Percentiles rank a stretch among this genome's conserved stretches.
phyloP scores from a whole-genome alignment of 2,797 vertebrate genomes.

The Eulemur albifrons region DNA sequence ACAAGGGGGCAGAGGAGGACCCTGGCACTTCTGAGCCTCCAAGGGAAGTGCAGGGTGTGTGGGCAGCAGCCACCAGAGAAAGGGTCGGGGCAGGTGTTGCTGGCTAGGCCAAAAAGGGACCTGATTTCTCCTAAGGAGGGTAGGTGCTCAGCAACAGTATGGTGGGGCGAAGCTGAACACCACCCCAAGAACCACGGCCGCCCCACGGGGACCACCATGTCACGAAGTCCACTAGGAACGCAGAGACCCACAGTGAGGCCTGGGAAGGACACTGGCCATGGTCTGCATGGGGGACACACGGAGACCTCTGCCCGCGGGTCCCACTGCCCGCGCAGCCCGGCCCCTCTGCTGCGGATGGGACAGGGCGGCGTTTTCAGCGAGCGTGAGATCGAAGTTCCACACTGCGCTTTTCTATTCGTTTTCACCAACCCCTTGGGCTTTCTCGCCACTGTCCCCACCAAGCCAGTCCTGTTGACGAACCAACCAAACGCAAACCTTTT shows the following conservation, averaged over 20 bases:
- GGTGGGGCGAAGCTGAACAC: not conserved
- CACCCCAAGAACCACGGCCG: not conserved
- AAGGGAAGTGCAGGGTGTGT: too few species aligned
- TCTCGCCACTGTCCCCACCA: not conserved
- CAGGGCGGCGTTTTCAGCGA: too few species aligned
- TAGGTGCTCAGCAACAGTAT: not conserved
- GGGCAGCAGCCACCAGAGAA: not conserved
- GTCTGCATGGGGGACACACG: not conserved
- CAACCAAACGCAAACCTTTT: not conserved
- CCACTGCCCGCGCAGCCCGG: not conserved
- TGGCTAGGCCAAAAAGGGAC: not conserved
- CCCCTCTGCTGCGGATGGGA: not conserved
- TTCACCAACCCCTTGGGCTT: not conserved
- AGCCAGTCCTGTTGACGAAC: not conserved
- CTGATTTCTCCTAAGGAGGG: not conserved
- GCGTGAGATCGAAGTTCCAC: too few species aligned
- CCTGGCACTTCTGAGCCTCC: not conserved
- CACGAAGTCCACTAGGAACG: not conserved
- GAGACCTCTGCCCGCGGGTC: not conserved
- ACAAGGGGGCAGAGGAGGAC: not conserved
- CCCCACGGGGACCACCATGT: not conserved
- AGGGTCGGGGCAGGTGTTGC: not conserved
- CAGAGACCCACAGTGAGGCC: not conserved
- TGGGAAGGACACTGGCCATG: not conserved
- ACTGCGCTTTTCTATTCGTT: not conserved